A percentile compares a stretch with the other conserved stretches of the same genome.
Conservation (phyloP, 2,888 invertebrate species). For the Dastarcus helophoroides region DNA sequence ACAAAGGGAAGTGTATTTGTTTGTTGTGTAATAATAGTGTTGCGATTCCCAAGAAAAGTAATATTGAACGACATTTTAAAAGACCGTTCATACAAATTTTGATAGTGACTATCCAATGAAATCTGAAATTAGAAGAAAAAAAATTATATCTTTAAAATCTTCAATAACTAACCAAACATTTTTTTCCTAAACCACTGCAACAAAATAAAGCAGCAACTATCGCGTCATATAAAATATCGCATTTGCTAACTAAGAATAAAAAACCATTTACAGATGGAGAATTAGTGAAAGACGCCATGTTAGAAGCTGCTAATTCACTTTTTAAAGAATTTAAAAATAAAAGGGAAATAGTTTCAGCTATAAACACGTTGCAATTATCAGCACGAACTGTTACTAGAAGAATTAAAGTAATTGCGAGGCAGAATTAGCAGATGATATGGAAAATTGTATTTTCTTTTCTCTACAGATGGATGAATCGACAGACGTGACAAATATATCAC, state of each 20-base stretch:
- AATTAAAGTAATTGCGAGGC: slow-evolving; percentile 11
- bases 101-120: slow-evolving; percentile 11
- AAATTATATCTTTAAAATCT: slow-evolving; percentile 9
- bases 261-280: slow-evolving; percentile 18
- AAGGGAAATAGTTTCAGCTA: slow-evolving; percentile 13
- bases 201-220: slow-evolving; percentile 13
- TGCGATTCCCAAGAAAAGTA: slow-evolving; percentile 13
- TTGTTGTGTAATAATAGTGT: slow-evolving; percentile 12
- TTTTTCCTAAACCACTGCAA: slow-evolving; percentile 13
- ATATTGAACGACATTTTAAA: slow-evolving; percentile 12
- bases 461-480: slow-evolving; percentile 19
- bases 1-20: slow-evolving; percentile 15
- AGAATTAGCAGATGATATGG: slow-evolving; percentile 12
- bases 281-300: slow-evolving; percentile 15
- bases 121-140: slow-evolving; percentile 11
- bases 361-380: slow-evolving; percentile 12
- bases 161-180: slow-evolving; percentile 6
- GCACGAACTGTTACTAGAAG: slow-evolving; percentile 12
- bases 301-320: slow-evolving; percentile 13
- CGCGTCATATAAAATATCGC: slow-evolving; percentile 14
- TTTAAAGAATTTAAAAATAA: slow-evolving; percentile 17
- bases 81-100: slow-evolving; percentile 13
- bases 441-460: slow-evolving; percentile 12
- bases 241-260: slow-evolving; percentile 16
- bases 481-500: slow-evolving; percentile 17